Evolutionary conservation across 2,113 vertebrate genomes (phyloP), one percentile per base, ranked within the genome.

Genomic region (Oxygymnocypris stewartii): DNA sequence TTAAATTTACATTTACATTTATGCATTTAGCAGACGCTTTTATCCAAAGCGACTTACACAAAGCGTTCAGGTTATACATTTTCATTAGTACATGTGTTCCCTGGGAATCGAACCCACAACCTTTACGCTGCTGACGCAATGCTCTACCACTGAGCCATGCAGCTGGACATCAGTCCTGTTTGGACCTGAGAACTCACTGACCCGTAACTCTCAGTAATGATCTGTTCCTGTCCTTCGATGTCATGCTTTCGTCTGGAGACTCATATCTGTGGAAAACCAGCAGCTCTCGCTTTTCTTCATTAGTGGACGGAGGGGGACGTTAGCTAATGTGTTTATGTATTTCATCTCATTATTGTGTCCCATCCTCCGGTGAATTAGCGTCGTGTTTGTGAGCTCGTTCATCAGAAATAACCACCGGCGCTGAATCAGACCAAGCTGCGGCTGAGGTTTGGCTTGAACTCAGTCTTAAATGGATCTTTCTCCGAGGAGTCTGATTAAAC

Each of bases 261-360:
- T 84, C 86, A 73, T 84, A 88, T 89, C 88, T 75, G 77, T 18
- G 85, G 88, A 83, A 86, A 90, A 71, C 90, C 54, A 85, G 73
- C 54, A 75, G 6, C 63, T 49, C 78, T 63, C 4, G 71, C 75
- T 85, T 86, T 81, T 63, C n/a, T 85, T 79, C 85, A 91, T 89
- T 91, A 89, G 87, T 28, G 28, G 84, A 89, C 81, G 81, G 88
- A 78, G 63, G 87, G 86, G 88, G 91, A 57, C 80, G 84, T 93
- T 92, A 88, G 87, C 87, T 93, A 90, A 94, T 94, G 85, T 92
- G 88, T 94, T 94, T 92, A 88, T 91, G 90, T 88, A 79, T 92
- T 90, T 90, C 92, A 94, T 91, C 90, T 91, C 88, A 69, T 93
- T 92, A 90, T 85, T 87, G 83, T 84, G 8, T 16, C 76, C 84